These are phyloP conservation scores for Sinocyclocheilus maitianheensis DNA, from an alignment of 2,113 vertebrate genomes.

Conservation along the genomic window DNA sequence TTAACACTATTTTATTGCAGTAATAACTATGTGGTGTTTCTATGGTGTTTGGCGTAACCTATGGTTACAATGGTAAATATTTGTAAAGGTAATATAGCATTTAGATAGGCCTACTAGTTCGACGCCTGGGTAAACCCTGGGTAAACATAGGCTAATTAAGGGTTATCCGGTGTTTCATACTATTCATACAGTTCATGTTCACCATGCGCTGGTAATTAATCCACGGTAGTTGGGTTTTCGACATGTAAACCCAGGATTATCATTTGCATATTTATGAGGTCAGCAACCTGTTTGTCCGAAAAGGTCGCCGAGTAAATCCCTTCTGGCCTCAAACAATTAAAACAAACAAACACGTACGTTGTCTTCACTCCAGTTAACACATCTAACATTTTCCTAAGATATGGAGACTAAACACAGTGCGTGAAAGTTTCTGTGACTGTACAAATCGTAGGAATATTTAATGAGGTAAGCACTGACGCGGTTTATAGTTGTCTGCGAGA, in stretches of 20 bases:
- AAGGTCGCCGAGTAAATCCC: background rate
- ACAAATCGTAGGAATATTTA: background rate
- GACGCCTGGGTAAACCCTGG: background rate
- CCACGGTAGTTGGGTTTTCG: background rate
- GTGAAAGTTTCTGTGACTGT: background rate
- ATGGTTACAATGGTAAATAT: background rate
- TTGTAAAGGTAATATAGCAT: background rate
- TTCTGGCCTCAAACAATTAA: background rate
- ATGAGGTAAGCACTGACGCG: background rate
- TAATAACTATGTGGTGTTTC: background rate
- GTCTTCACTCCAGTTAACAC: background rate
- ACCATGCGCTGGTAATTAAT: background rate
- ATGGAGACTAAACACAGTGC: background rate
- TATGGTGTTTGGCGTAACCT: background rate
- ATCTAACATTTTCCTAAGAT: background rate
- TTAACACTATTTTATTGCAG: background rate
- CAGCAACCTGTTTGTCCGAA: background rate
- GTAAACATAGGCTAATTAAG: slow-evolving; percentile 13
- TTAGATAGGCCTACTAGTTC: background rate
- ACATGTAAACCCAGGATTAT: background rate
- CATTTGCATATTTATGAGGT: background rate
- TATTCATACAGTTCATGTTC: background rate
- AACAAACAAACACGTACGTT: background rate
- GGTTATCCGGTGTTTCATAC: background rate
- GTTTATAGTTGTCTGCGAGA: background rate